Percentiles rank a stretch among this genome's conserved stretches.
phyloP scores from a whole-genome alignment of 2,797 vertebrate species.

The Lutjanus argentimaculatus region DNA sequence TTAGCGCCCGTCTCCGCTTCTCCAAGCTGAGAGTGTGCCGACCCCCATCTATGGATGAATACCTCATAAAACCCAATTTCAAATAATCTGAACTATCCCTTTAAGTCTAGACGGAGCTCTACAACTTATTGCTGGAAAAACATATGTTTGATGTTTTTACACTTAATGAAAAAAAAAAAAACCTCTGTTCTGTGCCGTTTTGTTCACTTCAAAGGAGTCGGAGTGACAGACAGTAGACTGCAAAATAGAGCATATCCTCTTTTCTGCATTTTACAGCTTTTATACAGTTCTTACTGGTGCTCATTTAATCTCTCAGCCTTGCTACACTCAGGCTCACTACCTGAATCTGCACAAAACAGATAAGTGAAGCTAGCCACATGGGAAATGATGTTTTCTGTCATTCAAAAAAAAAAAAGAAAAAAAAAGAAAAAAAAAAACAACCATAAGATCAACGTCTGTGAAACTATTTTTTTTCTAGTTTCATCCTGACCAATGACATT shows the following conservation, averaged over 20 bases:
- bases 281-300: conserved; percentile 92
- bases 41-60: too few relatives aligned
- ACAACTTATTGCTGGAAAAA: conserved; percentile 71
- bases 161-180: conserved; percentile 48
- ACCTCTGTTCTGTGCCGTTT: conserved; percentile 44
- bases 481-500: conserved; percentile 85
- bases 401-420: conserved; percentile 60
- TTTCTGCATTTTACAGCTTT: conserved; percentile 84
- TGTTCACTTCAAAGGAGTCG: conserved; percentile 49
- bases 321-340: conserved; percentile 76
- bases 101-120: conserved; percentile 74
- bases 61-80: too few relatives aligned
- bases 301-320: conserved; percentile 88
- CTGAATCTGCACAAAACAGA: conserved; percentile 85
- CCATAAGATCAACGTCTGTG: conserved; percentile 87
- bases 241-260: conserved; percentile 72
- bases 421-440: conserved; percentile 46
- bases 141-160: conserved; percentile 64
- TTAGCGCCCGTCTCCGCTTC: too few relatives aligned
- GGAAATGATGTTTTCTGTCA: conserved; percentile 89
- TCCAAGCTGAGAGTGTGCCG: too few relatives aligned
- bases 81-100: too few relatives aligned
- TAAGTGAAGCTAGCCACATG: conserved; percentile 85
- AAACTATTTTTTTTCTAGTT: conserved; percentile 85
- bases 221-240: conserved; percentile 56